Conservation (phyloP, 2,888 invertebrate genomes). For the Lymantria dispar region DNA sequence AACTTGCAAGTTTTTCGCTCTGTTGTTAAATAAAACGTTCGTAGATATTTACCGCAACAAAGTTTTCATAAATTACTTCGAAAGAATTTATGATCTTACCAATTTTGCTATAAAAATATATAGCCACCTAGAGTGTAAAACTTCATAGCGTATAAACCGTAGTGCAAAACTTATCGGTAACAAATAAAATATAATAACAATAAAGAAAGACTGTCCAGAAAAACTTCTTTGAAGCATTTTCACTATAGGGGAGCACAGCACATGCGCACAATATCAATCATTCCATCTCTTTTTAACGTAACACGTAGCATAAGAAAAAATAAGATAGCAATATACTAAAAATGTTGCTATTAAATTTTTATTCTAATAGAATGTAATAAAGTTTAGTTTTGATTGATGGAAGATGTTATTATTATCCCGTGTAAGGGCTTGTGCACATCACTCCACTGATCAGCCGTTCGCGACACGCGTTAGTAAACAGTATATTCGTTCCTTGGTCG, state of each 20-base stretch:
- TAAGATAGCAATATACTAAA: conserved; percentile 45
- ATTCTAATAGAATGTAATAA: conserved; percentile 30
- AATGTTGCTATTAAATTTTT: conserved; percentile 20
- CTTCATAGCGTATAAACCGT: too few relatives aligned
- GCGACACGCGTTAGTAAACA: conserved; percentile 41
- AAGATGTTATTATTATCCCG: conserved; percentile 55
- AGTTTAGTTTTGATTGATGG: conserved; percentile 39
- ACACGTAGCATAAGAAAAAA: conserved; percentile 36
- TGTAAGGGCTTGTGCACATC: conserved; percentile 48
- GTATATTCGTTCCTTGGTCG: conserved; percentile 53
- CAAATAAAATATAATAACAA: conserved; percentile 38
- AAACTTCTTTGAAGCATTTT: conserved; percentile 56
- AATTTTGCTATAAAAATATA: too few relatives aligned
- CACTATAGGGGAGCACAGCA: conserved; percentile 46
- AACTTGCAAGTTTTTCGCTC: too few relatives aligned
- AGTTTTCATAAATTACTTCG: too few relatives aligned
- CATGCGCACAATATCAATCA: conserved; percentile 53
- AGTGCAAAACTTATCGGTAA: conserved; percentile 52
- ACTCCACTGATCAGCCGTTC: conserved; percentile 37
- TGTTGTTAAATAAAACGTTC: too few relatives aligned
- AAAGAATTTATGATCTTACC: too few relatives aligned
- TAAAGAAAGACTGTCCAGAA: conserved; percentile 35
- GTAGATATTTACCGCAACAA: too few relatives aligned
- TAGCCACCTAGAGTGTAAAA: too few relatives aligned
- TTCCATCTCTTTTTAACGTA: conserved; percentile 41